A percentile compares a stretch with the other conserved stretches of the same genome.
Evolutionary conservation across 2,113 vertebrate species (phyloP).

Genomic region (Prunella himalayana): DNA sequence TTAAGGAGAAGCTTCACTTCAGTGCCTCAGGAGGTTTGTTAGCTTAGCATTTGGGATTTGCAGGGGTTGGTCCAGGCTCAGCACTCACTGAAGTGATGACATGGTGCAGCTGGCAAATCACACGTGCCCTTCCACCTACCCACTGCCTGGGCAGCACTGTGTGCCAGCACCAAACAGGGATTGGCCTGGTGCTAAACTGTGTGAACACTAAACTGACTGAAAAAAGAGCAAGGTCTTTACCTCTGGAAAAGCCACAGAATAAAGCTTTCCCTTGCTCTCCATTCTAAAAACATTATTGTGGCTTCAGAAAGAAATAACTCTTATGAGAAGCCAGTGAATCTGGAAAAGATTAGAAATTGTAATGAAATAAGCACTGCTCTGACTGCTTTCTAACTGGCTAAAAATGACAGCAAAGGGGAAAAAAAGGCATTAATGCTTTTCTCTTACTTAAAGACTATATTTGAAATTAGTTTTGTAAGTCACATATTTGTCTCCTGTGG

Average conservation of each 20-base stretch:
- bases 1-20: not conserved
- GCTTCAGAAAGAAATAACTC: not conserved
- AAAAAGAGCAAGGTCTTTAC: not conserved
- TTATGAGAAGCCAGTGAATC: not conserved
- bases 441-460: not conserved
- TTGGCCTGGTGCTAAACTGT: not conserved
- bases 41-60: not conserved
- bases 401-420: not conserved
- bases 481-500: conserved; percentile 11
- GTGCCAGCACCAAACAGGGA: not conserved
- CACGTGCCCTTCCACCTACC: not conserved
- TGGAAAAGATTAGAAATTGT: conserved; percentile 20
- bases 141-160: not conserved
- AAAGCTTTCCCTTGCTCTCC: not conserved
- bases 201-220: not conserved
- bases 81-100: fast-evolving
- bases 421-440: not conserved
- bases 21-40: not conserved
- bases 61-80: not conserved
- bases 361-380: not conserved
- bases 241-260: not conserved
- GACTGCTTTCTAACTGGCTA: conserved; percentile 12
- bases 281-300: not conserved
- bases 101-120: not conserved
- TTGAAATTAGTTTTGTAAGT: not conserved